Evolutionary conservation across 2,888 invertebrate genomes (phyloP).

Genomic region (Clusia tigrina): DNA sequence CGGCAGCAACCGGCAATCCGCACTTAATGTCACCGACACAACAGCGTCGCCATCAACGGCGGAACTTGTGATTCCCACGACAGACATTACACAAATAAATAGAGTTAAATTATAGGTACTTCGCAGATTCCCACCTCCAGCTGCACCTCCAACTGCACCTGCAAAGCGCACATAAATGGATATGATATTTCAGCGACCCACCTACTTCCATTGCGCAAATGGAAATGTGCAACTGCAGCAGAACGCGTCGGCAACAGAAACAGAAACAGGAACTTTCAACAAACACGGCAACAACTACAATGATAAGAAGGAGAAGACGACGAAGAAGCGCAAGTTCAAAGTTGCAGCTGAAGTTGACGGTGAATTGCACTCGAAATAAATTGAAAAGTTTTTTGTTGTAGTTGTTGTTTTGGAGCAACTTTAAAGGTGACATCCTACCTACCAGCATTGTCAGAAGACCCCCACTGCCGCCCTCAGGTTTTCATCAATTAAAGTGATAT

Average conservation of each 20-base stretch:
- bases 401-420: too few relatives aligned
- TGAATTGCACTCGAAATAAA: conserved; percentile 8
- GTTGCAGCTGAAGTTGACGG: conserved; percentile 1
- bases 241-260: not conserved
- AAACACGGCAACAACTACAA: not conserved
- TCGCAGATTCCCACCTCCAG: not conserved
- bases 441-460: too few relatives aligned
- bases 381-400: conserved; percentile 9
- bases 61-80: conserved; percentile 32
- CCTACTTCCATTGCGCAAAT: not conserved
- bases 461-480: too few relatives aligned
- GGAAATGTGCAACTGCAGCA: not conserved
- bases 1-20: conserved; percentile 1
- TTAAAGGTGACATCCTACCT: too few relatives aligned
- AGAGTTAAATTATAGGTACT: conserved; percentile 53
- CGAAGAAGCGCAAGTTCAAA: not conserved
- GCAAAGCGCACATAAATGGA: not conserved
- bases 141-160: not conserved
- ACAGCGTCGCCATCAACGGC: not conserved
- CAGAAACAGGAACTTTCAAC: not conserved
- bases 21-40: conserved; percentile 21
- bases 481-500: too few relatives aligned
- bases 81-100: conserved; percentile 57
- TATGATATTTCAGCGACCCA: too few relatives aligned
- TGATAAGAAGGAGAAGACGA: not conserved